phyloP scores from a whole-genome alignment of 2,113 vertebrate species.

The Dipodomys merriami region DNA sequence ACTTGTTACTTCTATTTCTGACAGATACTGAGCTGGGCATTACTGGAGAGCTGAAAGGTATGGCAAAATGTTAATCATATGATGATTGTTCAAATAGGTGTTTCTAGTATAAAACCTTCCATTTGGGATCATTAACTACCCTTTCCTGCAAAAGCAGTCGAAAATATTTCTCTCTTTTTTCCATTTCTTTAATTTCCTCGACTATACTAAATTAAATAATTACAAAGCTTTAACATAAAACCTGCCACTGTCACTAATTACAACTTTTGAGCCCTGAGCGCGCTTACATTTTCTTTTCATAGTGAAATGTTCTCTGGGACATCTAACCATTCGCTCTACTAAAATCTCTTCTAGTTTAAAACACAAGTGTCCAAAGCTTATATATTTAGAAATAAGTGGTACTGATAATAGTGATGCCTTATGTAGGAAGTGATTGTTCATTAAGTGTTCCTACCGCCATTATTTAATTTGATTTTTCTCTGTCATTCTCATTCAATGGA shows the following conservation, averaged over 20 bases:
- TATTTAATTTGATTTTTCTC: neutral
- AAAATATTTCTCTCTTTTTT: neutral
- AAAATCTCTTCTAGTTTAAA: neutral
- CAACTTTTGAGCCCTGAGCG: no score
- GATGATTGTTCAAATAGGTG: neutral
- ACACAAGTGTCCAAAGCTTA: neutral
- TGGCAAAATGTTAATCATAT: neutral
- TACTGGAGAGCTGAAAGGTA: neutral
- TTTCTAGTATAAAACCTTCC: neutral
- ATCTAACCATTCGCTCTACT: neutral
- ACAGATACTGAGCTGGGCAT: neutral
- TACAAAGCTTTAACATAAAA: no score
- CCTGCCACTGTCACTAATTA: no score
- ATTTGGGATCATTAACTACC: no score
- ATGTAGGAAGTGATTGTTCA: neutral
- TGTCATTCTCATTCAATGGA: neutral
- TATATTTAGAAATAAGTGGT: neutral
- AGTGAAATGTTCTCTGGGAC: neutral
- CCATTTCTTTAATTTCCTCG: neutral
- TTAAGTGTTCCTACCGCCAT: neutral
- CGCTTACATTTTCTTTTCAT: neutral
- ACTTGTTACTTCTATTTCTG: neutral
- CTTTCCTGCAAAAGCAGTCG: no score
- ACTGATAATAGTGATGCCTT: neutral
- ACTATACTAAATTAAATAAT: no score